Percentiles rank a stretch among this genome's conserved stretches.
phyloP scores from a whole-genome alignment of 1,140 invertebrate species.

The Drosophila ercepeae region DNA sequence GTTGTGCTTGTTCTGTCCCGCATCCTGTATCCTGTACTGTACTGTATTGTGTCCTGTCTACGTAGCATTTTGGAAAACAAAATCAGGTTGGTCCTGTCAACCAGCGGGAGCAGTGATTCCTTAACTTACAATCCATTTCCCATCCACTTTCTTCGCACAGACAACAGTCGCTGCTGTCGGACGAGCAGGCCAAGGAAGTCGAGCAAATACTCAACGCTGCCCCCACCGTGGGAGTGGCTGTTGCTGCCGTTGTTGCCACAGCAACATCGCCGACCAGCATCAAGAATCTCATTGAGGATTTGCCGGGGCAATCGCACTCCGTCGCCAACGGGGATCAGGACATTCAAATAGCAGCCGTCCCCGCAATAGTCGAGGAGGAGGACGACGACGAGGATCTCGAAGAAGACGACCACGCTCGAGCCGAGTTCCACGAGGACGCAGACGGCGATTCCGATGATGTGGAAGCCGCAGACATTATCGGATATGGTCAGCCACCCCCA shows the following conservation, averaged over 20 bases:
- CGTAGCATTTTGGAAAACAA: conserved; percentile 91
- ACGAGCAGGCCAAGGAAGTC: conserved; percentile 94
- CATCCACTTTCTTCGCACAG: conserved; percentile 82
- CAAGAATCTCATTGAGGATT: conserved; percentile 78
- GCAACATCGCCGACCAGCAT: conserved; percentile 78
- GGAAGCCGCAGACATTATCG: conserved; percentile 74
- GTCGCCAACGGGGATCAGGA: conserved; percentile 42
- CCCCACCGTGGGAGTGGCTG: conserved; percentile 67
- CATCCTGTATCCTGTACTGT: conserved; percentile 32
- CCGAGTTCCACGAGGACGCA: conserved; percentile 50
- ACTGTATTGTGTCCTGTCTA: conserved; percentile 29
- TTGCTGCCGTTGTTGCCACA: conserved; percentile 79
- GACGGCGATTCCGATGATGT: conserved; percentile 74
- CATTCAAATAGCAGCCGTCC: conserved; percentile 57
- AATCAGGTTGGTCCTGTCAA: conserved; percentile 88
- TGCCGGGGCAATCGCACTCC: conserved; percentile 40
- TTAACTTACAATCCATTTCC: conserved; percentile 17
- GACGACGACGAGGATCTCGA: conserved; percentile 27
- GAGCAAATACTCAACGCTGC: conserved; percentile 89
- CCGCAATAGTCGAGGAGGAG: conserved; percentile 45
- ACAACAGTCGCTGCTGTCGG: conserved; percentile 91
- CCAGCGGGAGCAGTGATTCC: neutral
- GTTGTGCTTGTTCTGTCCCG: conserved; percentile 56
- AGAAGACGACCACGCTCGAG: conserved; percentile 52
- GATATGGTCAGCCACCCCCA: conserved; percentile 56